Conservation (phyloP, 2,797 vertebrate species). For the Kryptolebias ocellatus region DNA sequence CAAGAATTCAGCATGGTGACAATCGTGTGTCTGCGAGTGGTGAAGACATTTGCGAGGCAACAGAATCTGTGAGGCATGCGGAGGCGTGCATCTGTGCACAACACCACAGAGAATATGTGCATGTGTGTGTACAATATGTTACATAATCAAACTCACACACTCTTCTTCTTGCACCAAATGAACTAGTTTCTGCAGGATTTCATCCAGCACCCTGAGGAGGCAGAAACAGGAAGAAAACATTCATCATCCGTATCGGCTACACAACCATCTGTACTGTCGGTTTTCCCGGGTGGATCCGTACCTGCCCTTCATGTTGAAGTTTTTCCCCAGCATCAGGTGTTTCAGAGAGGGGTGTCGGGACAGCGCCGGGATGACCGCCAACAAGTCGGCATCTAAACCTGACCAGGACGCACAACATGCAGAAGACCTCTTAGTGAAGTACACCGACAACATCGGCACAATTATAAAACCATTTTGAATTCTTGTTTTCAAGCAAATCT, state of each 20-base stretch:
- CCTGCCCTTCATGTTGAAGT: conserved; percentile 95
- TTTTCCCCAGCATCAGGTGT: conserved; percentile 91
- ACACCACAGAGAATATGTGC: conserved; percentile 32
- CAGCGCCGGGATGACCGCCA: conserved; percentile 86
- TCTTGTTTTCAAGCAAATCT: conserved; percentile 2
- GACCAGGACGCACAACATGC: conserved; percentile 17
- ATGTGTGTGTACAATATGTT: conserved; percentile 49
- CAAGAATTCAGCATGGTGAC: conserved; percentile 20
- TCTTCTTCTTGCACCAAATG: conserved; percentile 93
- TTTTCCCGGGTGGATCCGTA: conserved; percentile 50
- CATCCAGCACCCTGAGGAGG: conserved; percentile 87
- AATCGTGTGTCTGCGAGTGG: conserved; percentile 10
- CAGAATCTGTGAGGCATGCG: conserved; percentile 35
- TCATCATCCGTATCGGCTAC: conserved; percentile 51
- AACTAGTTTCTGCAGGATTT: conserved; percentile 91
- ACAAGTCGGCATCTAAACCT: conserved; percentile 89
- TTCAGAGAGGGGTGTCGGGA: conserved; percentile 90
- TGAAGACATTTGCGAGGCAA: conserved; percentile 5
- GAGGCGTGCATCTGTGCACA: conserved; percentile 52
- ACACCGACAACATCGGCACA: conserved; percentile 17
- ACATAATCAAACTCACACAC: conserved; percentile 87
- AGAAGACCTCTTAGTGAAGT: neutral
- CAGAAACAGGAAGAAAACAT: conserved; percentile 49
- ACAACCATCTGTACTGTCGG: conserved; percentile 41
- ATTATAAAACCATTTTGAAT: neutral